Evolutionary conservation across 1,140 invertebrate genomes (phyloP), one percentile per base, ranked within the genome.

Genomic region (Caenorhabditis tropicalis): DNA sequence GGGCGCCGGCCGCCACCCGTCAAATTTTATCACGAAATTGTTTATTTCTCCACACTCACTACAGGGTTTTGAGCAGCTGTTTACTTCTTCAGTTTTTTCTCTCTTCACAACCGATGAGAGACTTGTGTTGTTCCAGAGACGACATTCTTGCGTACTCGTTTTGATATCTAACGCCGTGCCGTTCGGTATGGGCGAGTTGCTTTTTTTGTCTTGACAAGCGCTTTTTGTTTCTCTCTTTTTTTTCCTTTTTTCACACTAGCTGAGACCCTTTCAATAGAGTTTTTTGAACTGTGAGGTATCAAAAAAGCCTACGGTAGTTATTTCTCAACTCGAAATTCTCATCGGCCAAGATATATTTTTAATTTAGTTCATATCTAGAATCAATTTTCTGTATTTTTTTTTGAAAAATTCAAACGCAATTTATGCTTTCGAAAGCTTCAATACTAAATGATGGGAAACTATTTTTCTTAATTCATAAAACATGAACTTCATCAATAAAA

Each of bases 21-120:
- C 65, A 74, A 74, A 74, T 74, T 74, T 74, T 74, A 74, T 74
- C 65, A 74, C 65, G 36, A 74, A 74, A 74, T 74, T 74, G 65
- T 74, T 74, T 74, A 74, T 74, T 74, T 74, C 65, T 74, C 65
- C 65, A 56, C 65, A 74, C 24, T 29, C 58, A 65, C 58, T 46
- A 74, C 65, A 74, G 33, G 65, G 65, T 74, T n/a, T 74, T 74
- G 65, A 74, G 65, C 65, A 74, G 65, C 65, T 74, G 65, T 74
- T 74, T 43, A 74, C 65, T 65, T 65, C 33, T 74, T n/a, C n/a
- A n/a, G n/a, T n/a, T n/a, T n/a, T n/a, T 74, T 46, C 43, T 74
- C 21, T 74, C 65, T 74, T 74, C 36, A 31, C 36, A 74, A 74
- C 36, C 36, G n/a, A 46, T 46, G 65, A 43, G 15, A 74, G 65